Evolutionary conservation across 1,140 invertebrate genomes (phyloP), one percentile per base, ranked within the genome.

Genomic region (Zaprionus ornatus): DNA sequence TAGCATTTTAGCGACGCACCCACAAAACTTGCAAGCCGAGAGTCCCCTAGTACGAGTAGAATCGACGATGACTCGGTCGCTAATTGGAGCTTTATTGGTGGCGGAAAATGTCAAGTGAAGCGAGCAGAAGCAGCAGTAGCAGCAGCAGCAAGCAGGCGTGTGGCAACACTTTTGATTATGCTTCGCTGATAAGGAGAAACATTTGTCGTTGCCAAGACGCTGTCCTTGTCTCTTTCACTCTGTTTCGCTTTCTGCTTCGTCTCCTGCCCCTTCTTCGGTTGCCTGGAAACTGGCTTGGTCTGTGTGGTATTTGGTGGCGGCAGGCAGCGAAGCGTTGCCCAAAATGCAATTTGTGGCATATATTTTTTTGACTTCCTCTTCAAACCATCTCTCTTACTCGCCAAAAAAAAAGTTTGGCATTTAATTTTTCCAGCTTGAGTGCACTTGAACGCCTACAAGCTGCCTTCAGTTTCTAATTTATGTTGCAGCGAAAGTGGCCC

Each of bases 21-120:
- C 62, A 55, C 57, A 62, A 63, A 73, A 73, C 70, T 67, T 74
- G 32, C 5, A 54, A 69, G 60, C 35, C 54, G 45, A 60, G 45
- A 70, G 57, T 37, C 59, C 52, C 40, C 19, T 15, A 50, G 40
- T 6, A 37, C 13, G 12, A 37, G 40, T 23, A 4, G 45, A 10
- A 50, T 50, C 45, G 19, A 50, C 45, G 19, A 21, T 13, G 19
- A 21, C 21, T 40, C 32, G 32, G 63, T 37, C 64, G 64, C 71
- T 77, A 74, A 77, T 77, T 77, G 75, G 71, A 45, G 57, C 75
- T 74, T 74, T 77, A 74, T 77, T 77, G 75, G 75, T 68, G 45
- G 45, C 19, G 45, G 45, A 71, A 74, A 74, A 69, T 68, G 64
- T 74, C 64, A 74, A 77, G 64, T 68, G 74, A 74, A 67, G 74